phyloP scores from a whole-genome alignment of 2,797 vertebrate species.

The Avahi laniger region DNA sequence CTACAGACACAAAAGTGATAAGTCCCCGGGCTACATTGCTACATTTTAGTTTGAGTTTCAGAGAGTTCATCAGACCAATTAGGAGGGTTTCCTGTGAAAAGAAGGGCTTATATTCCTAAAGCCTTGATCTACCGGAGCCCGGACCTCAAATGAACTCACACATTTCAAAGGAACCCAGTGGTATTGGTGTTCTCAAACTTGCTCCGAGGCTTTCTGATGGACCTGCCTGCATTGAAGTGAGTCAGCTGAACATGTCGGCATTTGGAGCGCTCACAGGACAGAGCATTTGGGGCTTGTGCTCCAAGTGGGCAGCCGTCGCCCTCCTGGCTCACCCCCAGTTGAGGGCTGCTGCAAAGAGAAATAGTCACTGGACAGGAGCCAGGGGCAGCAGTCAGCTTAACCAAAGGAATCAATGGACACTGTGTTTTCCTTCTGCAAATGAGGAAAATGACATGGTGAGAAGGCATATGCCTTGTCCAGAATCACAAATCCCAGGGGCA shows the following conservation, averaged over 20 bases:
- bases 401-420: slow-evolving; percentile 75
- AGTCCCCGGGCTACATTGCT: neutral
- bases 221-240: neutral
- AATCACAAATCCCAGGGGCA: slow-evolving; percentile 69
- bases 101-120: neutral
- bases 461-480: slow-evolving; percentile 70
- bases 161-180: neutral
- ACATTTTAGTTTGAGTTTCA: neutral
- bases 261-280: neutral
- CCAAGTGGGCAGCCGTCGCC: slow-evolving; percentile 20
- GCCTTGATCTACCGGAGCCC: neutral
- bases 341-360: slow-evolving; percentile 59
- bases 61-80: neutral
- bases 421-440: slow-evolving; percentile 71
- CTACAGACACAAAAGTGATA: neutral
- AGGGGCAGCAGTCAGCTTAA: slow-evolving; percentile 73
- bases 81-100: neutral
- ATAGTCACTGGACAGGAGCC: slow-evolving; percentile 63
- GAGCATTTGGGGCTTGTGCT: neutral
- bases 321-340: slow-evolving; percentile 49
- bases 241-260: neutral
- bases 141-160: neutral
- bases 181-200: neutral
- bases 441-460: slow-evolving; percentile 71
- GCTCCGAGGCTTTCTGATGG: neutral